These are phyloP conservation scores for Engraulis encrasicolus DNA, from an alignment of 2,113 vertebrate species.

Conservation along the genomic window DNA sequence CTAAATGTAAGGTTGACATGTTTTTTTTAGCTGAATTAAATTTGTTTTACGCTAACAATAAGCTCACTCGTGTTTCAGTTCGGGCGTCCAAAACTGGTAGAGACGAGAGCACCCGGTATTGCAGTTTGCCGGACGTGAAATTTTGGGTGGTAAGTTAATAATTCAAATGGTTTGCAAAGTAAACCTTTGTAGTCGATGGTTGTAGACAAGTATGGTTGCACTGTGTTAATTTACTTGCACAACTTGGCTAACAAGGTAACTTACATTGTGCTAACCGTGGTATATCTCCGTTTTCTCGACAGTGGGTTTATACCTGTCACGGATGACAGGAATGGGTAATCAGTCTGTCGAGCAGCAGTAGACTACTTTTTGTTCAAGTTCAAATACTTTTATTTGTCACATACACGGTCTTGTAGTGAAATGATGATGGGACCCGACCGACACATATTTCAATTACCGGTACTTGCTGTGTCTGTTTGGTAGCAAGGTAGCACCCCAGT, in stretches of 20 bases:
- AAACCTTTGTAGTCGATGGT: no score
- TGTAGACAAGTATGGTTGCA: no score
- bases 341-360: no score
- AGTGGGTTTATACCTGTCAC: constrained; percentile 61
- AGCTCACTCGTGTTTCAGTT: constrained; percentile 63
- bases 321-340: constrained; percentile 51
- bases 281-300: constrained; percentile 28
- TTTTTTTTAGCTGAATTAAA: neutral
- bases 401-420: no score
- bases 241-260: neutral
- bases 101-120: constrained; percentile 68
- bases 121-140: constrained; percentile 78
- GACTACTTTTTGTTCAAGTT: no score
- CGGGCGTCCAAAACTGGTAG: constrained; percentile 71
- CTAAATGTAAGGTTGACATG: no score
- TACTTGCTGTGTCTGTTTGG: no score
- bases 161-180: no score
- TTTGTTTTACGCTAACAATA: neutral
- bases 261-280: neutral
- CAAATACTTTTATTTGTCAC: no score
- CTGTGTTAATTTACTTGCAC: neutral
- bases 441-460: no score
- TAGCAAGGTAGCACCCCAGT: no score
- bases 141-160: constrained; percentile 75
- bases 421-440: no score